Evolutionary conservation across 2,797 vertebrate species (phyloP).

Genomic region (Onychomys leucogaster): DNA sequence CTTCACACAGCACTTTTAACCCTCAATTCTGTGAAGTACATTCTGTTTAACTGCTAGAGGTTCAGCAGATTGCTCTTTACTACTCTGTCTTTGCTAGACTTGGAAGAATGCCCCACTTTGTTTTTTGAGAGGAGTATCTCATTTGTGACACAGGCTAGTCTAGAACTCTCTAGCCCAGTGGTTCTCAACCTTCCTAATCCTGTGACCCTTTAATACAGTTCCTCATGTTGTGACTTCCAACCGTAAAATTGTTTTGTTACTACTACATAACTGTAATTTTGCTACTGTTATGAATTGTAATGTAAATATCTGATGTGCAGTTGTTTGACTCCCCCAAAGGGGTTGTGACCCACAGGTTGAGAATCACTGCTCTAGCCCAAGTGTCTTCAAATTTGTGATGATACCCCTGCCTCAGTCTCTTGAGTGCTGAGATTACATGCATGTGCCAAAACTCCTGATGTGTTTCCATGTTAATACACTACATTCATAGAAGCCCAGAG

Average conservation of each 20-base stretch:
- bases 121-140: background rate
- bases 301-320: background rate
- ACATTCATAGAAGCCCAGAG: background rate
- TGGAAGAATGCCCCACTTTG: background rate
- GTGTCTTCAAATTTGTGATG: background rate
- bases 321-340: background rate
- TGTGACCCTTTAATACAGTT: too few relatives aligned
- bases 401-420: background rate
- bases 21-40: background rate
- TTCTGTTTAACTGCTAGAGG: constrained; percentile 16
- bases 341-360: background rate
- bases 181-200: background rate
- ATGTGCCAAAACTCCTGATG: background rate
- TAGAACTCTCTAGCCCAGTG: background rate
- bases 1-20: constrained; percentile 53
- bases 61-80: constrained; percentile 5
- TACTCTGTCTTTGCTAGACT: background rate
- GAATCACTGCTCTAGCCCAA: background rate
- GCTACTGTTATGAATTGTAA: background rate
- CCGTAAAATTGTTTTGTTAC: background rate
- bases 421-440: background rate
- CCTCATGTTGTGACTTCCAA: background rate
- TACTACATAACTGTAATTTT: background rate
- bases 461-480: background rate
- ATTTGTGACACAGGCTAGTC: background rate